phyloP scores from a whole-genome alignment of 2,113 vertebrate species.

The Dromaius novaehollandiae region DNA sequence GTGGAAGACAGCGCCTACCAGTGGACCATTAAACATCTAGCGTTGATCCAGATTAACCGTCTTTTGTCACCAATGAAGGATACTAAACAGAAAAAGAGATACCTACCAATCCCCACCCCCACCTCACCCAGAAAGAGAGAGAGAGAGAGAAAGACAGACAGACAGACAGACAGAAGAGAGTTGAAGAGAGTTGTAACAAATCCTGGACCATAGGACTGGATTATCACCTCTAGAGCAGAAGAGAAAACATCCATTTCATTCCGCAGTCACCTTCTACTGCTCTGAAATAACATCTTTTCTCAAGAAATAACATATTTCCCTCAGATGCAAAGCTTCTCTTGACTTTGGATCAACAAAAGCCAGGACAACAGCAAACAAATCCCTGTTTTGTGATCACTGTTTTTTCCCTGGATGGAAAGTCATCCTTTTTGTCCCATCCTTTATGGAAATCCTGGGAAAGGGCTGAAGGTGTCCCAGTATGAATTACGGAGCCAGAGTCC shows the following conservation, averaged over 20 bases:
- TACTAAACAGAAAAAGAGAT: background rate
- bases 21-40: background rate
- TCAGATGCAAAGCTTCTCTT: background rate
- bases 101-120: rapidly evolving
- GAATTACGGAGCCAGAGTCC: background rate
- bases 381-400: background rate
- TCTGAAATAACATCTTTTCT: background rate
- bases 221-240: background rate
- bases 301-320: background rate
- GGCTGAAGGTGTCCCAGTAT: rapidly evolving
- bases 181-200: background rate
- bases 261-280: background rate
- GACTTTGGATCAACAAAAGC: background rate
- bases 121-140: background rate
- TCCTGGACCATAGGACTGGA: background rate
- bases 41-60: background rate
- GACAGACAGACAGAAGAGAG: too few species aligned
- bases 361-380: background rate
- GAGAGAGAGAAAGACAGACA: background rate
- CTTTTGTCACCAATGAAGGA: background rate
- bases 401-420: background rate
- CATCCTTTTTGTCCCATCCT: background rate
- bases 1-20: background rate
- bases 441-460: background rate
- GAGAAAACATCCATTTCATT: background rate